phyloP scores from a whole-genome alignment of 2,113 vertebrate genomes.

The Alexandromys fortis region DNA sequence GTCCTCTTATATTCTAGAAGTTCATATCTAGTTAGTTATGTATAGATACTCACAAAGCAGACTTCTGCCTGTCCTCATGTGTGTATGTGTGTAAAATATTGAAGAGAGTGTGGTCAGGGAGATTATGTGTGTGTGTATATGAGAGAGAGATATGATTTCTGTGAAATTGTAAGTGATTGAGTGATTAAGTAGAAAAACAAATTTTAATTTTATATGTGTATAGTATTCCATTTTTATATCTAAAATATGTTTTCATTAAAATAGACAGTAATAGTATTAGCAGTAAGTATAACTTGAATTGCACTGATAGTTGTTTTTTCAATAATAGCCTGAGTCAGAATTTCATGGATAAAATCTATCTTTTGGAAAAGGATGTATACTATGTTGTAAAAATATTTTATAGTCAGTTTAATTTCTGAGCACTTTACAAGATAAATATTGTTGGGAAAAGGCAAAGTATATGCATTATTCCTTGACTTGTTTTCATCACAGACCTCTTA shows the following conservation, averaged over 20 bases:
- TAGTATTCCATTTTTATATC: conserved; percentile 30
- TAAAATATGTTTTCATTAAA: conserved; percentile 29
- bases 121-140: background rate
- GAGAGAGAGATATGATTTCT: background rate
- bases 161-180: background rate
- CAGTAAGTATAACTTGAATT: conserved; percentile 45
- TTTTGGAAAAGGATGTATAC: background rate
- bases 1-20: background rate
- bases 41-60: background rate
- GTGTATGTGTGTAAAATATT: background rate
- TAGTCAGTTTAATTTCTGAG: conserved; percentile 15
- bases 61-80: background rate
- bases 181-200: conserved; percentile 42
- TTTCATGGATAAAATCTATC: background rate
- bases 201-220: background rate
- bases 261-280: background rate
- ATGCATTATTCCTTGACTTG: background rate
- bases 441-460: conserved; percentile 9
- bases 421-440: conserved; percentile 43
- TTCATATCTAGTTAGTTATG: background rate
- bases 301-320: conserved; percentile 30
- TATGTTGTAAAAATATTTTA: conserved; percentile 34
- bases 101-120: background rate
- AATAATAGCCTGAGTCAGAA: background rate
- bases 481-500: conserved; percentile 27